Conservation (phyloP, 1,140 invertebrate species). For the Drosophila obscura region DNA sequence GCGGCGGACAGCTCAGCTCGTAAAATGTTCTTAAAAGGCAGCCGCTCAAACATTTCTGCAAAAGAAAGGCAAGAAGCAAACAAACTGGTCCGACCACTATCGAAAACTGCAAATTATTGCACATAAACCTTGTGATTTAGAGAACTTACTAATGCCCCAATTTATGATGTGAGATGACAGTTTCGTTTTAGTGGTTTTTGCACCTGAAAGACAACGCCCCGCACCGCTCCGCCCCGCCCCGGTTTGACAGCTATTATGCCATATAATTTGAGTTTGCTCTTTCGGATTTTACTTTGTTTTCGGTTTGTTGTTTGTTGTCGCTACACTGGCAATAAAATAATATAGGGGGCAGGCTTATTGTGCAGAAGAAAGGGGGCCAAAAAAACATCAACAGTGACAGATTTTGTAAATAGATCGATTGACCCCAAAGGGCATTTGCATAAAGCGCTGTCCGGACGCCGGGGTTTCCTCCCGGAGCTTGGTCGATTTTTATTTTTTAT, state of each 20-base stretch:
- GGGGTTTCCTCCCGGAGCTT: slow-evolving; percentile 16
- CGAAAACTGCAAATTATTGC: slow-evolving; percentile 46
- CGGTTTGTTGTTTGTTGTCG: neutral
- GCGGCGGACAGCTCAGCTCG: slow-evolving; percentile 23
- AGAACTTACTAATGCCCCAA: slow-evolving; percentile 69
- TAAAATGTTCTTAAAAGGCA: slow-evolving; percentile 56
- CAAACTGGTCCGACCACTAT: slow-evolving; percentile 58
- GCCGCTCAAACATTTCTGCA: slow-evolving; percentile 68
- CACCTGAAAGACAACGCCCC: slow-evolving; percentile 46
- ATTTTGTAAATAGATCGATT: slow-evolving; percentile 70
- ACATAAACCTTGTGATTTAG: slow-evolving; percentile 63
- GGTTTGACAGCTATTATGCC: slow-evolving; percentile 29
- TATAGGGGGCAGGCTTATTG: slow-evolving; percentile 9
- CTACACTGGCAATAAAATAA: slow-evolving; percentile 46
- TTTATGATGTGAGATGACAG: slow-evolving; percentile 61
- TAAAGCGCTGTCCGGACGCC: slow-evolving; percentile 49
- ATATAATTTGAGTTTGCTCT: slow-evolving; percentile 21
- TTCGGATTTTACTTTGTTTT: neutral
- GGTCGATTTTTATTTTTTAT: slow-evolving; percentile 66
- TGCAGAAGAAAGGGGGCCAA: neutral
- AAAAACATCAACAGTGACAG: slow-evolving; percentile 40
- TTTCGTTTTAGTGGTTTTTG: slow-evolving; percentile 41
- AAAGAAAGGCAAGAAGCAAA: slow-evolving; percentile 65
- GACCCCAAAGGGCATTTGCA: slow-evolving; percentile 62
- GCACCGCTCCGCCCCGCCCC: slow-evolving; percentile 4